Base-by-base conservation (phyloP, 2,888 invertebrate genomes). In the Cataglyphis altisquamis region DNA sequence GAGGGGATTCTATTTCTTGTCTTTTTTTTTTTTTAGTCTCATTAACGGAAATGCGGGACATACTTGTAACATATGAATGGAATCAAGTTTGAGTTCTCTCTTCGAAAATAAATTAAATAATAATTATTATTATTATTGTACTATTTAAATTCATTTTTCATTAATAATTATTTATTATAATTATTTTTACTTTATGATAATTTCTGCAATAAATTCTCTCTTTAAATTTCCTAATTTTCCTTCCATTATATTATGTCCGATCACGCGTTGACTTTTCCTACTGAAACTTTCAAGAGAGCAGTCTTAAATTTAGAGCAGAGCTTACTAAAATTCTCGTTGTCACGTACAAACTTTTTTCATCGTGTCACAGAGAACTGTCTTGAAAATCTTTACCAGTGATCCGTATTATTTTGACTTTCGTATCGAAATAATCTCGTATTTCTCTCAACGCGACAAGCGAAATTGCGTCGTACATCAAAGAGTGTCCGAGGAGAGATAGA, bases 381-480 rank as follows among this genome's bases (percentile, higher is more conserved):
- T 41, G 21, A 68, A 52, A 70, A n/a, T 57, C 36, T 41, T 39
- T 4, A 21, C 15, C 32, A 67, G 4, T 36, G 25, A 57, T 57
- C 29, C 60, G 36, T 62, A 45, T 36, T 25, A 48, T 72, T 72
- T 60, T 48, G 72, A 48, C 36, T 48, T 72, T 41, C 21, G 60
- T 60, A 72, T 75, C 75, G 75, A 64, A 64, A 64, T 64, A 64
- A 36, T 48, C 21, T 36, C 60, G 72, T 48, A 45, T 48, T 36
- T 80, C 41, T 21, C 41, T 25, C 60, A 39, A 18, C 60, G 25
- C n/a, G 60, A 45, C 70, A 80, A 72, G 60, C 78, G 60, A 80
- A 80, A 80, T 80, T 80, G 45, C 78, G 45, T 60, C 78, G 45
- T 80, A 72, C 78, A 80, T 80, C 78, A 80, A 80, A 72, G 60